phyloP scores from a whole-genome alignment of 2,113 vertebrate species.

The Vireo altiloquus region DNA sequence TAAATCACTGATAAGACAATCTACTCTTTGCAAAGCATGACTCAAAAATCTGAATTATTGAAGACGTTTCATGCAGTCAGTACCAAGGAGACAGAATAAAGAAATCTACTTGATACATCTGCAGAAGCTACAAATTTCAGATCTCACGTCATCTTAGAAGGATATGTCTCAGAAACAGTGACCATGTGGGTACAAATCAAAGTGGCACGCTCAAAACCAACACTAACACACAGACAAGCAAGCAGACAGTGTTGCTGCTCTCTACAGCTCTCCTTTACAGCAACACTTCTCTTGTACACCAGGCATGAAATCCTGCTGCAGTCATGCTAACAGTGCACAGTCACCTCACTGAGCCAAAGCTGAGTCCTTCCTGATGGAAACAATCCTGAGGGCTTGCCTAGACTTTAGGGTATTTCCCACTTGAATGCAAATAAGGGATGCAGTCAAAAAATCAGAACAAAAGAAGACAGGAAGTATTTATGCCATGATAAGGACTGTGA shows the following conservation, averaged over 20 bases:
- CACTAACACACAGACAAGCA: not conserved
- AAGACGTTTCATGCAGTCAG: not conserved
- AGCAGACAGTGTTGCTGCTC: not conserved
- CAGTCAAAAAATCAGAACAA: not conserved
- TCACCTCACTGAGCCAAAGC: not conserved
- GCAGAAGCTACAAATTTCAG: not conserved
- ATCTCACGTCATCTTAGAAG: not conserved
- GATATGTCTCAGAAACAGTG: not conserved
- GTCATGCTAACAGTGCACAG: not conserved
- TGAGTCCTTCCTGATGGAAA: not conserved
- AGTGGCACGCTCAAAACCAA: not conserved
- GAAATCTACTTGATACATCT: not conserved
- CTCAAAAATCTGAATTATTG: not conserved
- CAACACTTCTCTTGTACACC: not conserved
- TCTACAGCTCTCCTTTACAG: not conserved
- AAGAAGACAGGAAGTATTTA: not conserved
- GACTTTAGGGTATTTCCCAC: not conserved
- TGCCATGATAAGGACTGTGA: not conserved
- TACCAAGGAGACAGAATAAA: not conserved
- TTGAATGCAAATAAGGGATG: not conserved
- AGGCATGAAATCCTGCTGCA: not conserved
- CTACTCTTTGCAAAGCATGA: not conserved
- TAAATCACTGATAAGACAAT: not conserved
- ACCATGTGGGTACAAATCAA: not conserved
- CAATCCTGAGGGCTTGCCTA: not conserved